phyloP scores from a whole-genome alignment of 1,140 invertebrate genomes.

The Vanessa tameamea region DNA sequence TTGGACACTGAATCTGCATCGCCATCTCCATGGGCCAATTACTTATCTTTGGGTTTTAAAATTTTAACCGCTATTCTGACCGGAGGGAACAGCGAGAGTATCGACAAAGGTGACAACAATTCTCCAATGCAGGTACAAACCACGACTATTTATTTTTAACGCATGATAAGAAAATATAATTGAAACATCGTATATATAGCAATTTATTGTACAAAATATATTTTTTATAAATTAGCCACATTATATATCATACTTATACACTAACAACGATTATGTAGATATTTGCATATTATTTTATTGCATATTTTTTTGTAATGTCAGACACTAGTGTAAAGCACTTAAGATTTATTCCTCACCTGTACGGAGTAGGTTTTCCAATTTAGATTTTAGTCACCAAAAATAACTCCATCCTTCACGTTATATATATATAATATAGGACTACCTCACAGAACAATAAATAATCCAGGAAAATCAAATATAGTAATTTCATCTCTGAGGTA shows the following conservation, averaged over 20 bases:
- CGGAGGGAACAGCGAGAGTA: slow-evolving; percentile 88
- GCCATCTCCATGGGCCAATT: slow-evolving; percentile 91
- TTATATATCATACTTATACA: slow-evolving; percentile 62
- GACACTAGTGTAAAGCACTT: slow-evolving; percentile 67
- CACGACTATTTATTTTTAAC: slow-evolving; percentile 23
- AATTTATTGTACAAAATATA: slow-evolving; percentile 54
- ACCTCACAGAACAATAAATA: slow-evolving; percentile 51
- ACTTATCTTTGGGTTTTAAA: slow-evolving; percentile 88
- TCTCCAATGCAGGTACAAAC: slow-evolving; percentile 90
- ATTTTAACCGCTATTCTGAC: slow-evolving; percentile 91
- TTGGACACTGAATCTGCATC: slow-evolving; percentile 84
- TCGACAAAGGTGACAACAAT: slow-evolving; percentile 93
- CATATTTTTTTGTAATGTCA: slow-evolving; percentile 31
- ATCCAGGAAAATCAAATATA: neutral
- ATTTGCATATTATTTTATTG: slow-evolving; percentile 46
- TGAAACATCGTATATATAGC: slow-evolving; percentile 19
- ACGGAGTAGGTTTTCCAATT: slow-evolving; percentile 50
- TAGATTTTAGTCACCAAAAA: slow-evolving; percentile 59
- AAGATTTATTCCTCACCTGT: slow-evolving; percentile 63
- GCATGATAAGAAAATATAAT: slow-evolving; percentile 38
- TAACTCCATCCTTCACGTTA: slow-evolving; percentile 58
- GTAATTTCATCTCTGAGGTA: slow-evolving; percentile 55
- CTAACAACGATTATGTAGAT: slow-evolving; percentile 74
- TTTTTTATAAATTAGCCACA: slow-evolving; percentile 44
- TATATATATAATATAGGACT: slow-evolving; percentile 37